Conservation (phyloP, 1,140 invertebrate species). For the Bombus breviceps region DNA sequence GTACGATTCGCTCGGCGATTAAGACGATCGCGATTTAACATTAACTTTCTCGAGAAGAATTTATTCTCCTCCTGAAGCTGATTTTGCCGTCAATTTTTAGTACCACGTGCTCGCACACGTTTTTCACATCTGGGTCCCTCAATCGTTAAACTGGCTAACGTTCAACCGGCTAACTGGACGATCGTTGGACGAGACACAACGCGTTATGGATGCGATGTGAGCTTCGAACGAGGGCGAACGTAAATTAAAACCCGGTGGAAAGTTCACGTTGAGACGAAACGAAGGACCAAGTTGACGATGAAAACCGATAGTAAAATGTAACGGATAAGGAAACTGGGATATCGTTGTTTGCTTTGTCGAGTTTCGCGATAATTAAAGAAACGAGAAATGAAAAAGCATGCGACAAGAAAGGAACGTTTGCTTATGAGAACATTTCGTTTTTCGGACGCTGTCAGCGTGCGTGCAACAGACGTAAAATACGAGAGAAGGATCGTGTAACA, state of each 20-base stretch:
- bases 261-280: no score
- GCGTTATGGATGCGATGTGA: not conserved
- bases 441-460: constrained; percentile 16
- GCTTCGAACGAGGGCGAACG: no score
- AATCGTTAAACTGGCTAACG: not conserved
- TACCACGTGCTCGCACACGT: not conserved
- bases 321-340: no score
- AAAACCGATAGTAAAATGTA: no score
- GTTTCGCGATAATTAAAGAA: not conserved
- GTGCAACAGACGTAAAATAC: constrained; percentile 16
- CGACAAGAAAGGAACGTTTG: not conserved
- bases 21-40: not conserved
- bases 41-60: no score
- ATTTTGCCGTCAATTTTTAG: no score
- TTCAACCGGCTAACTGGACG: no score
- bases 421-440: constrained; percentile 14
- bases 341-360: not conserved
- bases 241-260: no score
- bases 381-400: not conserved
- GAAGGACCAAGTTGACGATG: no score
- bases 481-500: constrained; percentile 56
- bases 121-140: not conserved
- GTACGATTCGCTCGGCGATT: no score
- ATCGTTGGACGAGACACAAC: not conserved
- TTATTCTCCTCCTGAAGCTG: not conserved